Evolutionary conservation across 2,797 vertebrate species (phyloP).

Genomic region (Miichthys miiuy): DNA sequence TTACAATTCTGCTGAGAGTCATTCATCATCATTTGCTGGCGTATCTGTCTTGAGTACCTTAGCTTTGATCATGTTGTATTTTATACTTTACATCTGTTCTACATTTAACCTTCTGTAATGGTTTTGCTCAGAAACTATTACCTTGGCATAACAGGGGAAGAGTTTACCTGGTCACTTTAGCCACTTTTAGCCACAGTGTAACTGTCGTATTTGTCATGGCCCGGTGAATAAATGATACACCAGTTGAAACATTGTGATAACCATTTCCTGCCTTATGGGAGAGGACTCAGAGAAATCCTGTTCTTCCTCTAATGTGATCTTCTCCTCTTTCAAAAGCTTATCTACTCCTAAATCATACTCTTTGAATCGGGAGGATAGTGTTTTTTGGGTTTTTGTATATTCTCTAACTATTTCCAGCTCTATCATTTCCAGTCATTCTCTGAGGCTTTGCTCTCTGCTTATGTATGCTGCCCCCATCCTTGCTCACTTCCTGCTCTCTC

Average conservation of each 20-base stretch:
- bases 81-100: slow-evolving; percentile 99
- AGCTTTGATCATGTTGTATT: slow-evolving; percentile 99
- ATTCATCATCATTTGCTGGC: slow-evolving; percentile 99
- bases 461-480: slow-evolving; percentile 51
- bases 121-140: slow-evolving; percentile 94
- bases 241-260: slow-evolving; percentile 66
- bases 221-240: slow-evolving; percentile 74
- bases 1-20: slow-evolving; percentile 95
- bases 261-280: slow-evolving; percentile 74
- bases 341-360: slow-evolving; percentile 77
- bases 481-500: slow-evolving; percentile 30
- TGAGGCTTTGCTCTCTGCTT: slow-evolving; percentile 51
- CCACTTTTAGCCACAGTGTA: slow-evolving; percentile 79
- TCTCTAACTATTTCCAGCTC: slow-evolving; percentile 74
- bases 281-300: slow-evolving; percentile 69
- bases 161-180: slow-evolving; percentile 84
- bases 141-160: slow-evolving; percentile 88
- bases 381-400: slow-evolving; percentile 53
- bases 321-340: slow-evolving; percentile 75
- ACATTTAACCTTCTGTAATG: slow-evolving; percentile 97
- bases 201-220: slow-evolving; percentile 77
- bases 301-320: slow-evolving; percentile 75
- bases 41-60: slow-evolving; percentile 94
- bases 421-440: slow-evolving; percentile 73
- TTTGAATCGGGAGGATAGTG: slow-evolving; percentile 59